These are phyloP conservation scores for Tauraco erythrolophus DNA, from an alignment of 2,113 vertebrate genomes.

Conservation along the genomic window DNA sequence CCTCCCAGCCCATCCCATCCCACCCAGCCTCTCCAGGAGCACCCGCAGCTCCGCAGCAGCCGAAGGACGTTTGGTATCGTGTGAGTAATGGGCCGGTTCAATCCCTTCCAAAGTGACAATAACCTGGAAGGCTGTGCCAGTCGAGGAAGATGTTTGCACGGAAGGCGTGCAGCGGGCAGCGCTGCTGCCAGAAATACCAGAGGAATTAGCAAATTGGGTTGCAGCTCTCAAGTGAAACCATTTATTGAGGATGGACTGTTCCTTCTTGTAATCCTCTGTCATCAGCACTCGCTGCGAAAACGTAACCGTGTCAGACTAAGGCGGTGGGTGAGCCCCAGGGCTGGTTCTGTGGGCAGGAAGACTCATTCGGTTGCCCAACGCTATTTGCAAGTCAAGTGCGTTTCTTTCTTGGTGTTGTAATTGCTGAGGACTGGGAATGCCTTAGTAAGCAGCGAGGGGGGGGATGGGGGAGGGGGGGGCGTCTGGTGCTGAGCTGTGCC, in stretches of 20 bases:
- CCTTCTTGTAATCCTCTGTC: neutral
- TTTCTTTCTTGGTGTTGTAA: neutral
- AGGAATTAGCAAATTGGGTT: neutral
- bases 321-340: neutral
- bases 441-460: neutral
- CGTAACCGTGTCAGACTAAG: neutral
- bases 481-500: neutral
- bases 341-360: neutral
- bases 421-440: neutral
- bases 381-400: conserved; percentile 3
- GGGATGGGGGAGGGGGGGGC: neutral
- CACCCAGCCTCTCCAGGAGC: neutral
- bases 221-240: conserved; percentile 23
- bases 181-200: conserved; percentile 15
- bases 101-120: neutral
- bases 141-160: neutral
- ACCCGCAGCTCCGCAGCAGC: neutral
- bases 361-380: neutral
- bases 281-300: neutral
- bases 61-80: fast-evolving
- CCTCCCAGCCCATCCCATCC: neutral
- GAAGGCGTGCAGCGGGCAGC: neutral
- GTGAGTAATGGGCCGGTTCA: neutral
- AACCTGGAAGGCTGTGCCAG: neutral
- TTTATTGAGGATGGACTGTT: neutral